phyloP scores from a whole-genome alignment of 2,113 vertebrate genomes.

The Alosa alosa region DNA sequence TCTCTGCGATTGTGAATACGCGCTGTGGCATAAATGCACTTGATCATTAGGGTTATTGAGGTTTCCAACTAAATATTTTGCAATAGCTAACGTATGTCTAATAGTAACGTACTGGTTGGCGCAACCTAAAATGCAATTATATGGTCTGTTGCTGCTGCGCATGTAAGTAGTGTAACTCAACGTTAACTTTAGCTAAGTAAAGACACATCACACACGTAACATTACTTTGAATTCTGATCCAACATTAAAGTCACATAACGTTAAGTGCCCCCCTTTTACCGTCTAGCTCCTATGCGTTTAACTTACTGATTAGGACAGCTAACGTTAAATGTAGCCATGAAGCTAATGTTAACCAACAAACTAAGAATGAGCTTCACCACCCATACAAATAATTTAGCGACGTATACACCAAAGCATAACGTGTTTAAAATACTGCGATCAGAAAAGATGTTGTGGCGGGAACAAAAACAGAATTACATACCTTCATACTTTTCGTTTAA shows the following conservation, averaged over 20 bases:
- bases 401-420: not conserved
- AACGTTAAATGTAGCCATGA: not conserved
- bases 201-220: not conserved
- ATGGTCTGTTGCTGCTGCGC: too few relatives aligned
- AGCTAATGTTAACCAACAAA: not conserved
- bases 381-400: not conserved
- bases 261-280: too few relatives aligned
- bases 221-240: too few relatives aligned
- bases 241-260: too few relatives aligned
- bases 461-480: not conserved
- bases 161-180: too few relatives aligned
- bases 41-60: not conserved
- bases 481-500: slow-evolving; percentile 47
- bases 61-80: not conserved
- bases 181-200: not conserved
- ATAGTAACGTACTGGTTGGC: not conserved
- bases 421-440: not conserved
- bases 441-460: not conserved
- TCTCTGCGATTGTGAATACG: slow-evolving; percentile 85
- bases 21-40: slow-evolving; percentile 67
- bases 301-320: not conserved
- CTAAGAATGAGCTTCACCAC: not conserved
- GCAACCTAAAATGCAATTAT: not conserved
- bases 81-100: not conserved
- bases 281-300: too few relatives aligned